A percentile compares a stretch with the other conserved stretches of the same genome.
These are phyloP conservation scores for Halcyon senegalensis DNA, from an alignment of 2,113 vertebrate species.

Conservation along the genomic window DNA sequence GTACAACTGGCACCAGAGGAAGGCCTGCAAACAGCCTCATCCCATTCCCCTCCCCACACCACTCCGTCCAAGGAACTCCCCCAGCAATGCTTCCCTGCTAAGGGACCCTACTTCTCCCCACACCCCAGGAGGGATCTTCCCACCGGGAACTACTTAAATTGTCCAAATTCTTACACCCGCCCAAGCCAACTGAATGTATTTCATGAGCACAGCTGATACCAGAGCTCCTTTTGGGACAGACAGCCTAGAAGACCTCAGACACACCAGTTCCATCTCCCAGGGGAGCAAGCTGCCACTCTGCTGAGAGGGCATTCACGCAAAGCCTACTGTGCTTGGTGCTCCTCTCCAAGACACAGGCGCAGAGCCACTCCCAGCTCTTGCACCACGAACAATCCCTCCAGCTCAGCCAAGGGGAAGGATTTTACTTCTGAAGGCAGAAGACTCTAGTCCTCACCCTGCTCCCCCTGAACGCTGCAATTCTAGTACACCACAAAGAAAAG, in stretches of 20 bases:
- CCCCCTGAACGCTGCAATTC: neutral
- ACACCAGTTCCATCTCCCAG: neutral
- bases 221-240: neutral
- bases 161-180: neutral
- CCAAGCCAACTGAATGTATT: neutral
- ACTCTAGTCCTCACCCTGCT: neutral
- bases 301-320: neutral
- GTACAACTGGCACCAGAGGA: neutral
- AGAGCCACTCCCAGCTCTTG: neutral
- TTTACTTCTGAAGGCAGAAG: neutral
- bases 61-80: neutral
- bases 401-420: neutral
- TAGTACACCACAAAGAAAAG: neutral
- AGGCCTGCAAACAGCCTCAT: neutral
- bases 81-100: neutral
- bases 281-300: neutral
- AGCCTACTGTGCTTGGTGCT: neutral
- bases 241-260: neutral
- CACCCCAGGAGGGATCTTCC: neutral
- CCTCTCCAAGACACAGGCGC: neutral
- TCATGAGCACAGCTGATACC: neutral
- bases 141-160: neutral
- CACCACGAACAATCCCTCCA: neutral
- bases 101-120: neutral
- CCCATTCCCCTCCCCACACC: neutral